These are phyloP conservation scores for Pangasius sanitwongsei DNA, from an alignment of 2,797 vertebrate genomes.

Conservation along the genomic window DNA sequence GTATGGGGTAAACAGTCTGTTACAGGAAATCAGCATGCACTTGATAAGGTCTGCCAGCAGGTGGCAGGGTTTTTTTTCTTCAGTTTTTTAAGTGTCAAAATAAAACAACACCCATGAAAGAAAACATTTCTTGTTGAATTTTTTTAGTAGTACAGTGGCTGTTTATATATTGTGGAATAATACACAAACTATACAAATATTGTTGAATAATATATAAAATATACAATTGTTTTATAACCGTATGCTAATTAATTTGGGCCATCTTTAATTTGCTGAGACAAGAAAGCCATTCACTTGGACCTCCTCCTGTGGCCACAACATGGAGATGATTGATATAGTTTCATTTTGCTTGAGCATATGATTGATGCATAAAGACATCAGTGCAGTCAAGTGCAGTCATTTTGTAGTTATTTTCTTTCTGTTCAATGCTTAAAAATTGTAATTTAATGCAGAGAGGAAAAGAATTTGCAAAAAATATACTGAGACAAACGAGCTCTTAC, in stretches of 20 bases:
- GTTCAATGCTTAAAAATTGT: neutral
- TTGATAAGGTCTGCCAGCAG: conserved; percentile 42
- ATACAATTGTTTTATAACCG: neutral
- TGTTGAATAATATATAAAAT: neutral
- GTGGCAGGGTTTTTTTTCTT: conserved; percentile 45
- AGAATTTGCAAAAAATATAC: neutral
- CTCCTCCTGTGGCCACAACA: conserved; percentile 3
- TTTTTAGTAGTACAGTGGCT: neutral
- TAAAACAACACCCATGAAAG: neutral
- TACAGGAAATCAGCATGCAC: conserved; percentile 21
- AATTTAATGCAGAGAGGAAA: neutral
- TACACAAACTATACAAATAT: neutral
- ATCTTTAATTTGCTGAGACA: neutral
- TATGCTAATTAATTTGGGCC: neutral
- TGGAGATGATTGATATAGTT: neutral
- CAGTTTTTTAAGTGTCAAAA: conserved; percentile 17
- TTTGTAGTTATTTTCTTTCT: neutral
- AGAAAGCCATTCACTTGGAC: neutral
- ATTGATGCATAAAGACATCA: neutral
- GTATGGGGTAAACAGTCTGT: conserved; percentile 48
- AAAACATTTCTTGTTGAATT: neutral
- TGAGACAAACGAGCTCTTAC: neutral
- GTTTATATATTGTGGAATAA: neutral
- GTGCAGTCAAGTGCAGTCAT: neutral
- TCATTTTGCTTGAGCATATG: neutral